These are phyloP conservation scores for Sinhomidia bicolor DNA, from an alignment of 2,888 invertebrate species.

Conservation along the genomic window DNA sequence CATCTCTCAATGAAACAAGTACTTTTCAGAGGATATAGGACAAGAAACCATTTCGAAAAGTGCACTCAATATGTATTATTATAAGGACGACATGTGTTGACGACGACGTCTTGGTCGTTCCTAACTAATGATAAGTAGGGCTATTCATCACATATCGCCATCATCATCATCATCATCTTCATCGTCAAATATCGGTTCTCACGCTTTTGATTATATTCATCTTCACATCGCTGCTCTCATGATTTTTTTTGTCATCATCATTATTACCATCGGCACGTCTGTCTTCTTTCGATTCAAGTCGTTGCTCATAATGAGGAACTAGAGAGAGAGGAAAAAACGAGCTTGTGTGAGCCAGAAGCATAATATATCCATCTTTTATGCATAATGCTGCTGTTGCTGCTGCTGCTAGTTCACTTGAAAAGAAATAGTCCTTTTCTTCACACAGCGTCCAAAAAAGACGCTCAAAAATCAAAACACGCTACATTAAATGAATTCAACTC, in stretches of 20 bases:
- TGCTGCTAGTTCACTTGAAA: too few relatives aligned
- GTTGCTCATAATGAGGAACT: not conserved
- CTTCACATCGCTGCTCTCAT: conserved; percentile 4
- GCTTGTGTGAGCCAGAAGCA: not conserved
- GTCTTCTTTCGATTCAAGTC: not conserved
- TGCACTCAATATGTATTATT: too few relatives aligned
- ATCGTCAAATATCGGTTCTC: conserved; percentile 36
- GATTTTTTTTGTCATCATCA: conserved; percentile 12
- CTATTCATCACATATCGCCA: conserved; percentile 31
- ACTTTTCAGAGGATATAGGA: too few relatives aligned
- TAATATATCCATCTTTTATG: too few relatives aligned
- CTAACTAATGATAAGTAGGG: not conserved
- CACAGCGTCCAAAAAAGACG: not conserved
- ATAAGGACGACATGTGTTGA: conserved; percentile 31
- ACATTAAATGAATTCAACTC: not conserved
- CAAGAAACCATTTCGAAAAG: not conserved
- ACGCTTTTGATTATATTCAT: conserved; percentile 31
- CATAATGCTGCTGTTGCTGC: too few relatives aligned
- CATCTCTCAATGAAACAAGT: too few relatives aligned
- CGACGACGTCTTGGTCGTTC: not conserved
- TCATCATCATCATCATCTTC: too few relatives aligned
- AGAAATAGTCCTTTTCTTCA: too few relatives aligned
- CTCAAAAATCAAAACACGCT: not conserved
- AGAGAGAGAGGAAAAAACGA: too few relatives aligned
- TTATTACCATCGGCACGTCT: not conserved